Base-by-base conservation (phyloP, 2,797 vertebrate genomes). In the Typhlichthys eigenmanni region DNA sequence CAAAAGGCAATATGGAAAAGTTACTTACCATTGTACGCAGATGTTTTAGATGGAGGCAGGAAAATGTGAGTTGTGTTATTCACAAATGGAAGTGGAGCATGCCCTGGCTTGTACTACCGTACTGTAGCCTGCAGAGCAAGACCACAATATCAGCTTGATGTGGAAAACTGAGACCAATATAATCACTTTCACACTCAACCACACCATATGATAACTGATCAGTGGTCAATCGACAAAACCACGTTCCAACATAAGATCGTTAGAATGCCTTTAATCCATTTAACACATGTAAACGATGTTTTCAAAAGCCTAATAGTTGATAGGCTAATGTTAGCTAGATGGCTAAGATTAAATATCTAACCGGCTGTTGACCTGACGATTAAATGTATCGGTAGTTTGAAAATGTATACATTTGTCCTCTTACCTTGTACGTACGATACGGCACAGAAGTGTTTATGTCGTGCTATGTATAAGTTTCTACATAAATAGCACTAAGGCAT, bases 11-110 rank as follows among this genome's bases (percentile, higher is more conserved):
- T 43, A 43, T 43, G 9, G 24, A 54, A 1, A 12, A 55, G 13
- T 38, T 10, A 48, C 61, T 79, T 76, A 83, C 81, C 84, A 87
- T 87, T 12, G 13, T 73, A 0, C 58, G 49, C 46, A 48, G 60
- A 8, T 32, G 63, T n/a, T 32, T 62, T n/a, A 56, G 9, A 3
- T 34, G 45, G n/a, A 58, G 49, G 34, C 48, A 12, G 45, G 32
- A 17, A 34, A 53, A 48, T 17, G 12, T 74, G 1, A 68, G 29
- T 1, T 38, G 66, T 66, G 64, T 66, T 61, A 57, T 45, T 34
- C 50, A 43, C 51, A 55, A 8, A 29, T 4, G 54, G n/a, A 34
- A 17, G 67, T n/a, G 65, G 38, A 10, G 69, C 84, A 85, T 76
- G 12, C 55, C 78, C 71, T 58, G 62, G 48, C 12, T 50, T 1